A percentile compares a stretch with the other conserved stretches of the same genome.
Evolutionary conservation across 2,888 invertebrate genomes (phyloP).

Genomic region (Lasioglossum villosulum): DNA sequence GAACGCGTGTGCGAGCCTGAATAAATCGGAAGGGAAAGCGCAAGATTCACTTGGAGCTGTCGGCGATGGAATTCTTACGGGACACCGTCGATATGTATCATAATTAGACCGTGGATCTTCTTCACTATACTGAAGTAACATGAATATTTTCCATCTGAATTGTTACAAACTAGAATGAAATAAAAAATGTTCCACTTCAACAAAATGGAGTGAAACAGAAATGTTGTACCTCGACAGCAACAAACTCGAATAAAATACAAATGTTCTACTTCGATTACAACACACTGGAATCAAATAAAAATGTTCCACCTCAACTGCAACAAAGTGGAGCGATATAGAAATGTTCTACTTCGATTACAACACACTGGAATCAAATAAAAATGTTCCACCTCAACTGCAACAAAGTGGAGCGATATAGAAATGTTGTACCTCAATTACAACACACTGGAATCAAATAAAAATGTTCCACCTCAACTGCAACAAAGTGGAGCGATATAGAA

Average conservation of each 20-base stretch:
- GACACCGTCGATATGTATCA: not conserved
- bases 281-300: too few relatives aligned
- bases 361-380: too few relatives aligned
- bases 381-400: too few relatives aligned
- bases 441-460: too few relatives aligned
- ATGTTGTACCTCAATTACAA: too few relatives aligned
- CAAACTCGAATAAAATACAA: not conserved
- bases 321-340: too few relatives aligned
- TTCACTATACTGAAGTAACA: not conserved
- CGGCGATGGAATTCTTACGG: not conserved
- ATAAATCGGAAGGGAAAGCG: conserved; percentile 23
- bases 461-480: too few relatives aligned
- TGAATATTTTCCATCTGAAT: not conserved
- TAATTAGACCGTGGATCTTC: not conserved
- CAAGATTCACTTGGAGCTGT: not conserved
- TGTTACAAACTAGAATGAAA: not conserved
- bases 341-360: too few relatives aligned
- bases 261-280: too few relatives aligned
- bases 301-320: too few relatives aligned
- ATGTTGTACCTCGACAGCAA: not conserved
- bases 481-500: too few relatives aligned
- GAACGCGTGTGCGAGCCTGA: conserved; percentile 43
- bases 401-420: too few relatives aligned
- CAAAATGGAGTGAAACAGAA: not conserved
- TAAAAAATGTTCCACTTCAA: not conserved